Evolutionary conservation across 2,113 vertebrate genomes (phyloP).

Genomic region (Chlamydotis undulata): DNA sequence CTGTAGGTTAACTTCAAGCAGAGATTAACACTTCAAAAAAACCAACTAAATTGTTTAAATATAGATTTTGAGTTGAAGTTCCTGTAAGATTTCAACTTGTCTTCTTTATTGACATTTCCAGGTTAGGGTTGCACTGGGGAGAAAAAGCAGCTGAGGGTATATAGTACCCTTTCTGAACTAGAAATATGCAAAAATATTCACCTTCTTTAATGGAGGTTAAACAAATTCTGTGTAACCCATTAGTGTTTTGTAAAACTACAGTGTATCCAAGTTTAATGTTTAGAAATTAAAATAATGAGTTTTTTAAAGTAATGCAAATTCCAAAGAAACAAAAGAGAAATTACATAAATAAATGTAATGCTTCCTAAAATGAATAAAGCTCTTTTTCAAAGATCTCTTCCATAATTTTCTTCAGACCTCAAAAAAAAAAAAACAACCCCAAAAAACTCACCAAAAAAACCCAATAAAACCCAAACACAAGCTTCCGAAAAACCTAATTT

Average conservation of each 20-base stretch:
- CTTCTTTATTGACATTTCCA: neutral
- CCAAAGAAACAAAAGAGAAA: neutral
- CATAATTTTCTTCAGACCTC: neutral
- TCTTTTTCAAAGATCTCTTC: neutral
- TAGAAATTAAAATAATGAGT: neutral
- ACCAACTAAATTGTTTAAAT: fast-evolving
- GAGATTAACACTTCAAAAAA: neutral
- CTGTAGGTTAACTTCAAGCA: neutral
- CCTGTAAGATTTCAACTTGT: neutral
- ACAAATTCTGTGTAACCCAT: fast-evolving
- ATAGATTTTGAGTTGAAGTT: neutral
- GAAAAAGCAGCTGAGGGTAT: neutral
- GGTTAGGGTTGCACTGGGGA: neutral
- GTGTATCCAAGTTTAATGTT: neutral
- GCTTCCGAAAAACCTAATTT: neutral
- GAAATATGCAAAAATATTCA: neutral
- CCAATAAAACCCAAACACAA: neutral
- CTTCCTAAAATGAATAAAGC: neutral
- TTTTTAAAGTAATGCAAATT: neutral
- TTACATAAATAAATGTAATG: neutral
- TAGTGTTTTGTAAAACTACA: neutral
- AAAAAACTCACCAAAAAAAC: neutral
- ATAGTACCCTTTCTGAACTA: neutral
- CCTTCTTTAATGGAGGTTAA: neutral
- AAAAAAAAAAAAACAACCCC: neutral